A percentile compares a stretch with the other conserved stretches of the same genome.
Conservation (phyloP, 2,888 invertebrate species). For the Lamellibrachia columna region DNA sequence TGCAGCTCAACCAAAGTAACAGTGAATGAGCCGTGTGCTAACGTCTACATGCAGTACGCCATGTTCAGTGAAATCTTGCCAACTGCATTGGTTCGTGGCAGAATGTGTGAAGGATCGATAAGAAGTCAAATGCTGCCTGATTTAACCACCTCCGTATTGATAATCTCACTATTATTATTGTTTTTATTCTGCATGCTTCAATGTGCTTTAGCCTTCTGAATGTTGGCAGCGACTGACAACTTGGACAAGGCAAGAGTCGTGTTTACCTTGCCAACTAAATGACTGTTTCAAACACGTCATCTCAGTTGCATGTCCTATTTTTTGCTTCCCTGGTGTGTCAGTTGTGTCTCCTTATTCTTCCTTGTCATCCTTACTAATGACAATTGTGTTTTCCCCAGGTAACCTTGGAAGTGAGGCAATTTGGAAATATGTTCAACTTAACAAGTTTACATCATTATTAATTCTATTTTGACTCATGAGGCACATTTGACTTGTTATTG, state of each 20-base stretch:
- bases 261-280: background rate
- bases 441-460: background rate
- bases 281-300: background rate
- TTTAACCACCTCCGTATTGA: background rate
- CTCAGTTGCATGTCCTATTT: background rate
- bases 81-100: background rate
- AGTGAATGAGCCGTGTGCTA: background rate
- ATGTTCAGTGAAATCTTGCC: background rate
- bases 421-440: background rate
- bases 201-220: background rate
- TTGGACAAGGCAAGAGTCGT: background rate
- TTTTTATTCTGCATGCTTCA: background rate
- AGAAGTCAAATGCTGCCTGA: slow-evolving; percentile 5
- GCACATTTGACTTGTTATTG: background rate
- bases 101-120: background rate
- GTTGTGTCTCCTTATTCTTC: background rate
- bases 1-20: background rate
- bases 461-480: background rate
- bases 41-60: background rate
- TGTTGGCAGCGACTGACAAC: background rate
- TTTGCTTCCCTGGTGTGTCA: background rate
- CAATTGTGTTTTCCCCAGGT: background rate
- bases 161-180: background rate
- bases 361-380: background rate
- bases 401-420: background rate